Conservation (phyloP, 2,888 invertebrate genomes). For the Lasioglossum zephyrum region DNA sequence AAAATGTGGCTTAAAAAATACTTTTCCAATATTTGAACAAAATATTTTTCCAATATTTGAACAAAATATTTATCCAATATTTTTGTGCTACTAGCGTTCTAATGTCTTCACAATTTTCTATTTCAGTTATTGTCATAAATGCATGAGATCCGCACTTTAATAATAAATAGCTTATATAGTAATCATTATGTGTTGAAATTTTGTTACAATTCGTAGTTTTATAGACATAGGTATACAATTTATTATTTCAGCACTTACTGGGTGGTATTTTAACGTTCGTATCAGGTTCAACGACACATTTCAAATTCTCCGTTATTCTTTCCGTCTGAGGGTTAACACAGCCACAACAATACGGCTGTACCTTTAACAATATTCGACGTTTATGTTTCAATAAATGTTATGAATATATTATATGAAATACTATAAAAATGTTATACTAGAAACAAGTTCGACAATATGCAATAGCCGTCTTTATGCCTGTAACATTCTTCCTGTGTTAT, state of each 20-base stretch:
- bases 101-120: too few species aligned
- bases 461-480: conserved; percentile 76
- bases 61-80: too few species aligned
- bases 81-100: too few species aligned
- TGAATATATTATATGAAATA: not conserved
- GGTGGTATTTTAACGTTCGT: conserved; percentile 67
- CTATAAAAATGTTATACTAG: conserved; percentile 61
- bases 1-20: too few species aligned
- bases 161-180: too few species aligned
- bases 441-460: conserved; percentile 75
- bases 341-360: conserved; percentile 51
- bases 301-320: conserved; percentile 74
- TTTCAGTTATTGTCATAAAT: too few species aligned
- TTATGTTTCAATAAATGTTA: not conserved
- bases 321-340: conserved; percentile 66
- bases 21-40: too few species aligned
- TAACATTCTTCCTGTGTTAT: conserved; percentile 71
- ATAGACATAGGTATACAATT: not conserved
- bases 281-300: conserved; percentile 57
- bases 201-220: not conserved
- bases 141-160: too few species aligned
- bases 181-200: too few species aligned
- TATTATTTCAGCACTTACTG: conserved; percentile 65
- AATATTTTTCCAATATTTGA: too few species aligned
- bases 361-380: conserved; percentile 54